Evolutionary conservation across 1,140 invertebrate genomes (phyloP).

Genomic region (Sarcophaga bullata): DNA sequence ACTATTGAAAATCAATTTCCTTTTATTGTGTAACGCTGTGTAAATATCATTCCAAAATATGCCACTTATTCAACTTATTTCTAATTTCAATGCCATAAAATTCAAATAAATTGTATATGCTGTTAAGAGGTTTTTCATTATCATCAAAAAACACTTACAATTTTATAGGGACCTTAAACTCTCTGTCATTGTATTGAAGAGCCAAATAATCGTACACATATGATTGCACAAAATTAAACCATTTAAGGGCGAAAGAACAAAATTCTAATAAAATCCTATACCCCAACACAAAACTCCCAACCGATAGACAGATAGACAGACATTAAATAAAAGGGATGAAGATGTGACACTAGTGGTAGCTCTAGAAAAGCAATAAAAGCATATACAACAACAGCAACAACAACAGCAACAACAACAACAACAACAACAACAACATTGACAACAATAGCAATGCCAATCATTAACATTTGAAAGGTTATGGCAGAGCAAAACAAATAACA

Average conservation of each 20-base stretch:
- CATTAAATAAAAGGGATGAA: background rate
- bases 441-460: background rate
- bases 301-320: background rate
- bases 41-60: background rate
- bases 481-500: constrained; percentile 6
- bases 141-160: constrained; percentile 36
- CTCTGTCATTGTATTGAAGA: background rate
- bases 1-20: too few species aligned
- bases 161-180: background rate
- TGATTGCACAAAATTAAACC: constrained; percentile 37
- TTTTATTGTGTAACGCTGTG: too few species aligned
- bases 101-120: background rate
- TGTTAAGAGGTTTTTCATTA: background rate
- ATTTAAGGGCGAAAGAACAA: constrained; percentile 7
- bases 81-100: background rate
- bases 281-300: background rate
- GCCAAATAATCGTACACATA: constrained; percentile 29
- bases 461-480: constrained; percentile 25
- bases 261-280: background rate
- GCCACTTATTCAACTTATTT: background rate
- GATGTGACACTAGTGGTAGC: background rate
- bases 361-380: background rate
- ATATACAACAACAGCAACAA: background rate
- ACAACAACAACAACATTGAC: background rate
- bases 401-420: background rate